These are phyloP conservation scores for Drosophila austrosaltans DNA, from an alignment of 2,888 invertebrate genomes.

Conservation along the genomic window DNA sequence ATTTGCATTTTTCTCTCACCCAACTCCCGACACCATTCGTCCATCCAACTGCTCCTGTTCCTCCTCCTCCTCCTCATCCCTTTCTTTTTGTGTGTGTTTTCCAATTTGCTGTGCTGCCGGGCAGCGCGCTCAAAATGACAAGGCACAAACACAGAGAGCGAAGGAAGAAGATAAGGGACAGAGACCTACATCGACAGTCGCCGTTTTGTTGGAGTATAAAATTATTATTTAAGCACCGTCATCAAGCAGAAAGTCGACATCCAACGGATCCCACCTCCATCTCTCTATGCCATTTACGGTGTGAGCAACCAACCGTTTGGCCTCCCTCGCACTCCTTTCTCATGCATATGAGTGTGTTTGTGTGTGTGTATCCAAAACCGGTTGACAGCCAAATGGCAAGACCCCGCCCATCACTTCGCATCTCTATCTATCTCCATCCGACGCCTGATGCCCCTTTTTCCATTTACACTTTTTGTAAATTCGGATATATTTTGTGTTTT, in stretches of 20 bases:
- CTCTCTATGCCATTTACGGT: background rate
- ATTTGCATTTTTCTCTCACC: constrained; percentile 71
- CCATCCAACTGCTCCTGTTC: constrained; percentile 34
- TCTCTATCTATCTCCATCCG: background rate
- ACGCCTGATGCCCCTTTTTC: constrained; percentile 27
- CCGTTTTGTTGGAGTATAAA: constrained; percentile 76
- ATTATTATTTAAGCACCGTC: constrained; percentile 81
- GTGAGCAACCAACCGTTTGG: no score
- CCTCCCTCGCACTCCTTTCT: background rate
- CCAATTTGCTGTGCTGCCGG: constrained; percentile 64
- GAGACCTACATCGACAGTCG: constrained; percentile 51
- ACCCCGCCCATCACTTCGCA: constrained; percentile 28
- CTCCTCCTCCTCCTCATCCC: constrained; percentile 61
- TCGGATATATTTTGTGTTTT: constrained; percentile 36
- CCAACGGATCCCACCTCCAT: constrained; percentile 26
- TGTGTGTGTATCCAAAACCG: constrained; percentile 38
- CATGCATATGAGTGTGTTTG: constrained; percentile 20
- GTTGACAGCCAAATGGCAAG: constrained; percentile 58
- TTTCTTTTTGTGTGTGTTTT: constrained; percentile 50
- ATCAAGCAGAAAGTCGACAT: constrained; percentile 76
- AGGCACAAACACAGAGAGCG: constrained; percentile 60
- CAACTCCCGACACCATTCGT: background rate
- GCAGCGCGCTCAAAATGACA: constrained; percentile 60
- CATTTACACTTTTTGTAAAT: constrained; percentile 69
- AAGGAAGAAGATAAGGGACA: constrained; percentile 33